These are phyloP conservation scores for Pardosa pseudoannulata DNA, from an alignment of 2,888 invertebrate species.

Conservation along the genomic window DNA sequence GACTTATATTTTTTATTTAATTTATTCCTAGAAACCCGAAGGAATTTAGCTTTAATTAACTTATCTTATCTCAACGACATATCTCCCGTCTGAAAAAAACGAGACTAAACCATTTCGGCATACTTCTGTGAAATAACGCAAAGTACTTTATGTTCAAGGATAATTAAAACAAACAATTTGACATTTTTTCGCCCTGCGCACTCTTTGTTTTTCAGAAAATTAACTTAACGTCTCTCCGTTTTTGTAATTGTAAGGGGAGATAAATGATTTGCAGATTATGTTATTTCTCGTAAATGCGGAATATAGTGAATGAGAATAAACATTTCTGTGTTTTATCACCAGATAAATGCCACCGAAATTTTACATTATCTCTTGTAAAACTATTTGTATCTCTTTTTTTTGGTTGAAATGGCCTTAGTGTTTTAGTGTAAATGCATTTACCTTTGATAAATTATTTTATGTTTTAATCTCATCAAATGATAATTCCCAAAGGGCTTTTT, in stretches of 20 bases:
- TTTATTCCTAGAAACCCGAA: neutral
- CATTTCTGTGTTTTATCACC: too few relatives aligned
- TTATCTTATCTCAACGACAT: conserved; percentile 3
- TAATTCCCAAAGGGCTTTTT: too few relatives aligned
- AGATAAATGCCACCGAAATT: too few relatives aligned
- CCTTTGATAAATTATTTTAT: too few relatives aligned
- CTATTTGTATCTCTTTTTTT: too few relatives aligned
- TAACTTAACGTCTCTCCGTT: neutral
- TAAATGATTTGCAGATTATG: neutral
- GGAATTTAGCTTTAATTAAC: neutral
- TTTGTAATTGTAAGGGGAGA: neutral
- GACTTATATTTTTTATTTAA: neutral
- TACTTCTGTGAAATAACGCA: neutral
- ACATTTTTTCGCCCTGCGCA: neutral
- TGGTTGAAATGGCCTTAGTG: too few relatives aligned
- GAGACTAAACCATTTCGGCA: neutral
- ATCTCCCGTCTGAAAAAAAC: neutral
- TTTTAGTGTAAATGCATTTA: too few relatives aligned
- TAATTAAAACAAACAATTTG: neutral
- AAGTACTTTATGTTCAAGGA: neutral
- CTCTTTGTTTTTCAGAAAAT: neutral
- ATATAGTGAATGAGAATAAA: too few relatives aligned
- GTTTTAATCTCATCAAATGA: too few relatives aligned
- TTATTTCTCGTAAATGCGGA: neutral
- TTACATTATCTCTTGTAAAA: too few relatives aligned